Base-by-base conservation (phyloP, 2,113 vertebrate species). In the Muntiacus muntjak region DNA sequence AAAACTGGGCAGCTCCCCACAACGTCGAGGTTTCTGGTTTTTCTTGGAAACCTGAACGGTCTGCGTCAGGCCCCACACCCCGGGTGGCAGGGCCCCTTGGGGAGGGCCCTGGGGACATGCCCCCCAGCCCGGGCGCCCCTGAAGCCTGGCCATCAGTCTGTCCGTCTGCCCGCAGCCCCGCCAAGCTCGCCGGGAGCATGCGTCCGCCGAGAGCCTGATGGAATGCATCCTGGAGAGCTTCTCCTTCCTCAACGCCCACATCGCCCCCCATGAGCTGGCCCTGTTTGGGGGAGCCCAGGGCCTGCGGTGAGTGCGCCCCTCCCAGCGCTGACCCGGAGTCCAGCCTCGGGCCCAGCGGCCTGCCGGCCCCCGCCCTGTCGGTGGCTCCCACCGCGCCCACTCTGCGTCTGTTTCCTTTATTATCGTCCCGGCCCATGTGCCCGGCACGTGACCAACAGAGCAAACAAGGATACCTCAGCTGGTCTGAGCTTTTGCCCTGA, bases 211-310 rank as follows among this genome's bases (percentile, higher is more conserved):
- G 95, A 99, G 99, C 76, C 99, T 99, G 74, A 99, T 99, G 95
- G 99, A 99, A 95, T 99, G 99, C 54, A 99, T 99, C 58, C 98
- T 99, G 97, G 99, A 99, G 96, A 99, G 99, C 95, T 99, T 99
- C 86, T 99, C 99, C 98, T 99, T 99, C 96, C 98, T 99, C 96
- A 99, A 99, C 0, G 79, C 99, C 0, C 99, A 99, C 98, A 99
- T 99, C 13, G 99, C 98, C 0, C 98, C 98, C 1, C 99, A 99
- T 0, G 99, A 99, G 54, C 81, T 99, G 86, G 99, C 99, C 1
- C 98, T 99, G 96, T 97, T 99, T 74, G 99, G 99, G 94, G 99
- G 99, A 19, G 0, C 99, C n/a, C 99, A 99, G 83, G 98, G 99
- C 15, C 99, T 98, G 94, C 98, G 99, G 99, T 99, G 97, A 88